phyloP scores from a whole-genome alignment of 2,888 invertebrate species.

The Odiellus spinosus region DNA sequence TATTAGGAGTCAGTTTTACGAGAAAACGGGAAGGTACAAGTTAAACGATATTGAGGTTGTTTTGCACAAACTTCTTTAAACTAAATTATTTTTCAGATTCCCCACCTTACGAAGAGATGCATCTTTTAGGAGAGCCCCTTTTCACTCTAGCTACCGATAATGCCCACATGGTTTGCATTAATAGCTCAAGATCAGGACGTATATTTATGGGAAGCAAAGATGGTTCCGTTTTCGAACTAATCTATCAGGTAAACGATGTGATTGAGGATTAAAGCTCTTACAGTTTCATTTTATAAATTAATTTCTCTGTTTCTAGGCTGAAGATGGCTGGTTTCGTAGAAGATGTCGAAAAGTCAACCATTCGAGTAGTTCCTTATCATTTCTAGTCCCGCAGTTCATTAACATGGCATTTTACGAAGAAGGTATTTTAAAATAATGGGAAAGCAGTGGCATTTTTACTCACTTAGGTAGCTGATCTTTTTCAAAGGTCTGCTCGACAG shows the following conservation, averaged over 20 bases:
- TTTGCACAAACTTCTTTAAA: too few species aligned
- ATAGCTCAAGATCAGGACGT: slow-evolving; percentile 63
- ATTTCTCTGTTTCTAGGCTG: slow-evolving; percentile 26
- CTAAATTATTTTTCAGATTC: neutral
- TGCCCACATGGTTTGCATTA: slow-evolving; percentile 61
- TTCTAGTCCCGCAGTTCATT: slow-evolving; percentile 73
- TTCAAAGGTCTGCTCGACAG: neutral
- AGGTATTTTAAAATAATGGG: slow-evolving; percentile 22
- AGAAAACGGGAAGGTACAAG: slow-evolving; percentile 22
- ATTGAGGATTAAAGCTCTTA: neutral
- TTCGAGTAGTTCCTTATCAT: slow-evolving; percentile 71
- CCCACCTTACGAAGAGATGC: slow-evolving; percentile 43
- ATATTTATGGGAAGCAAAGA: slow-evolving; percentile 91
- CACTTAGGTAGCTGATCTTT: slow-evolving; percentile 1
- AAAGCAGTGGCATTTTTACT: neutral
- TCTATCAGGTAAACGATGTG: slow-evolving; percentile 60
- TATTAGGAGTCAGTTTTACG: slow-evolving; percentile 52
- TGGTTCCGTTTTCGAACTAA: slow-evolving; percentile 84
- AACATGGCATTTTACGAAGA: slow-evolving; percentile 61
- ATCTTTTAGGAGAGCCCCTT: slow-evolving; percentile 83
- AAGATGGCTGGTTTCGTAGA: slow-evolving; percentile 62
- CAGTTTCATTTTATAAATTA: neutral
- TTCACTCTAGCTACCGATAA: slow-evolving; percentile 83
- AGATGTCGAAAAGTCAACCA: slow-evolving; percentile 89
- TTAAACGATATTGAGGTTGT: too few species aligned